phyloP scores from a whole-genome alignment of 2,113 vertebrate genomes.

The Cavia aperea region DNA sequence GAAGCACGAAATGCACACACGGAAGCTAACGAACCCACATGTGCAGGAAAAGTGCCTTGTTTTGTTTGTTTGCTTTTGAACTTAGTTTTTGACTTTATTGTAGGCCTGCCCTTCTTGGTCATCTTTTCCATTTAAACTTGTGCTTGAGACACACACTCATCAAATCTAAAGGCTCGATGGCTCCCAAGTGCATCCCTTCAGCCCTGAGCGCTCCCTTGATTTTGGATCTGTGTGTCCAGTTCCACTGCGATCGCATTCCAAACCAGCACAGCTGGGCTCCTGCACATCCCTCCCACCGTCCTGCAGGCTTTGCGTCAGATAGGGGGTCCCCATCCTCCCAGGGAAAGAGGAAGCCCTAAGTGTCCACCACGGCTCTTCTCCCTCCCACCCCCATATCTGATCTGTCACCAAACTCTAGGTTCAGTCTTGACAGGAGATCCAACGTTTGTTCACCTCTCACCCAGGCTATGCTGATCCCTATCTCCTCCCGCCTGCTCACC shows the following conservation, averaged over 20 bases:
- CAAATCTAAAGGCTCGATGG: too few relatives aligned
- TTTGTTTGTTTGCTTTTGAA: not conserved
- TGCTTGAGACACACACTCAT: not conserved
- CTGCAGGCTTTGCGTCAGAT: not conserved
- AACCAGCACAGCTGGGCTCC: not conserved
- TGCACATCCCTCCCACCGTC: not conserved
- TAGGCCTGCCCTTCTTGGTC: not conserved
- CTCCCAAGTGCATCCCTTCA: not conserved
- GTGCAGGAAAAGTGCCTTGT: not conserved
- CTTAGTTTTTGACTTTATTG: not conserved
- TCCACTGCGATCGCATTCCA: not conserved
- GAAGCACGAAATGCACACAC: not conserved
- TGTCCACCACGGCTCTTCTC: not conserved
- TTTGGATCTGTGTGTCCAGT: not conserved
- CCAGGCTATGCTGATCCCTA: not conserved
- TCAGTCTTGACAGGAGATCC: not conserved
- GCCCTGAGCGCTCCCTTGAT: not conserved
- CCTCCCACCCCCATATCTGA: not conserved
- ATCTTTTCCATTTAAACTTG: not conserved
- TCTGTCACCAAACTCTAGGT: not conserved
- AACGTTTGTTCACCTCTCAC: not conserved
- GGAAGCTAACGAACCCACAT: not conserved
- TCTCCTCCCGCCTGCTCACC: not conserved
- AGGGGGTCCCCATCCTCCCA: not conserved
- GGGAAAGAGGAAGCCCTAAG: not conserved